Base-by-base conservation (phyloP, 2,888 invertebrate species). In the Cheiracanthium punctorium region DNA sequence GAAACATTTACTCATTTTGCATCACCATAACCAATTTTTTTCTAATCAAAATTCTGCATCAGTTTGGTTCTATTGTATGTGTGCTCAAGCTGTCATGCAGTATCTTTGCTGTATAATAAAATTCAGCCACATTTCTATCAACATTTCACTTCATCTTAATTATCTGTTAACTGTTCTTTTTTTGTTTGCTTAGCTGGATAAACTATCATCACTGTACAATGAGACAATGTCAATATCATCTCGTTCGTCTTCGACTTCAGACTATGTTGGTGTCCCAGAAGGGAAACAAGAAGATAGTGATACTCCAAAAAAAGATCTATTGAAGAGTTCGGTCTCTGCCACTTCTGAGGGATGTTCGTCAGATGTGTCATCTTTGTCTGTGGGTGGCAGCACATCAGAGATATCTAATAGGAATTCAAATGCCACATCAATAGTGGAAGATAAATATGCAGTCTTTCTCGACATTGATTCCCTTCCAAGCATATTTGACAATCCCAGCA, bases 381-480 rank as follows among this genome's bases (percentile, higher is more conserved):
- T n/a, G n/a, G n/a, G n/a, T n/a, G n/a, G 24, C 33, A 32, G 32
- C 58, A n/a, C 33, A 24, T 28, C 75, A 8, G 41, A 72, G 43
- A 28, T 17, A 20, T 12, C 29, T 7, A 14, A 41, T n/a, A 24
- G 8, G 12, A 28, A 29, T 10, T 33, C 41, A 24, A 24, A 24
- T 8, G 30, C 58, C 17, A 20, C 37, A 12, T 24, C 64, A 10
- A 5, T 32, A n/a, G 76, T 73, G 24, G 80, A 80, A 69, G 88
- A 88, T 52, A 79, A 52, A 52, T 88, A 88, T 80, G 86, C 88
- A 14, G 88, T 86, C 8, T 88, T 88, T 58, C 48, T 37, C 8
- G 80, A 88, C 30, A 88, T 88, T 48, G 88, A 88, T 80, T 58
- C 81, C 4, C 14, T 86, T n/a, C 81, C 85, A 5, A 86, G 86